Conservation (phyloP, 2,888 invertebrate genomes). For the Dryadula phaetusa region DNA sequence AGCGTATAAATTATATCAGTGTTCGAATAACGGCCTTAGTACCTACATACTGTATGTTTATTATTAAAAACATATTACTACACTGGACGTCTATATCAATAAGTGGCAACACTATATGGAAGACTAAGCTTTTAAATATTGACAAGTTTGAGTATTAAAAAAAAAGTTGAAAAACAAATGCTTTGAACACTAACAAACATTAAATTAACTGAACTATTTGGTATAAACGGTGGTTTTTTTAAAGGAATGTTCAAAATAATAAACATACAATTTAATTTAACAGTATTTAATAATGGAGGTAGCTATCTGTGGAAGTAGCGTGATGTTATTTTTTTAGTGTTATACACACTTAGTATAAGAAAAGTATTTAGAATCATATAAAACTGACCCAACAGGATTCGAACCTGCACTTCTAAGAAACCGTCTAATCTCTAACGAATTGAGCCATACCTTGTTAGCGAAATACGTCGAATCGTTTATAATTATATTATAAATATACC, state of each 20-base stretch:
- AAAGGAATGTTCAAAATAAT: slow-evolving; percentile 19
- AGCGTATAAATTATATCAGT: slow-evolving; percentile 56
- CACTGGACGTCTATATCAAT: slow-evolving; percentile 11
- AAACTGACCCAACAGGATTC: neutral
- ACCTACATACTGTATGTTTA: slow-evolving; percentile 56
- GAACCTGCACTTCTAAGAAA: neutral
- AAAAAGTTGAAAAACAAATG: neutral
- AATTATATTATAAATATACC: neutral
- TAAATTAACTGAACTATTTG: slow-evolving; percentile 21
- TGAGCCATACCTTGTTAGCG: neutral
- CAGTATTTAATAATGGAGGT: slow-evolving; percentile 22
- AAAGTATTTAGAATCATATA: neutral
- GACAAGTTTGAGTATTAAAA: neutral
- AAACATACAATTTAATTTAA: slow-evolving; percentile 37
- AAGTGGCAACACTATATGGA: slow-evolving; percentile 8
- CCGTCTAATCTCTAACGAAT: neutral
- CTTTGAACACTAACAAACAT: neutral
- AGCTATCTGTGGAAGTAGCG: slow-evolving; percentile 24
- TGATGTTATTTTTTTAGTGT: slow-evolving; percentile 1
- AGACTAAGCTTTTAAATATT: slow-evolving; percentile 8
- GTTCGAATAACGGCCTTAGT: slow-evolving; percentile 62
- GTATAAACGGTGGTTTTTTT: slow-evolving; percentile 30
- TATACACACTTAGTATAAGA: neutral
- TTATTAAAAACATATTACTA: slow-evolving; percentile 3
- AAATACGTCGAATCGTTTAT: neutral